phyloP scores from a whole-genome alignment of 1,140 invertebrate genomes.

The Araneus ventricosus region DNA sequence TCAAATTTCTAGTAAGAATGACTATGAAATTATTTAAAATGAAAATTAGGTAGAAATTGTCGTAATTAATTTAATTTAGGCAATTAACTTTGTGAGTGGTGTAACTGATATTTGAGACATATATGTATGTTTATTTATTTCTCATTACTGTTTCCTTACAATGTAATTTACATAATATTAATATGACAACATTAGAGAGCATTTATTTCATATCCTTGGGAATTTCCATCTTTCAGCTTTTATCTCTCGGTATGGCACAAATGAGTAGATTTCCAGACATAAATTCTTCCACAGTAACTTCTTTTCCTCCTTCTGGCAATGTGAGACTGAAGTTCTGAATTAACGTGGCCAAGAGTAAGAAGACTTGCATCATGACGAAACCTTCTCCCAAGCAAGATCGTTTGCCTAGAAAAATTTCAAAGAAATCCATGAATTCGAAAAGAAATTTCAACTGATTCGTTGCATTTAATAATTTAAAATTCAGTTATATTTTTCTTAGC shows the following conservation, averaged over 20 bases:
- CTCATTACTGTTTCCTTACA: too few species aligned
- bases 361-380: conserved; percentile 39
- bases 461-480: too few species aligned
- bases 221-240: not conserved
- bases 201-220: not conserved
- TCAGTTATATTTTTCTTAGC: too few species aligned
- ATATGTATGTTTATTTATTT: too few species aligned
- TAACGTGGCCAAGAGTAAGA: not conserved
- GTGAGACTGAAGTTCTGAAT: not conserved
- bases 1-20: too few species aligned
- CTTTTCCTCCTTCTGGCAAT: not conserved
- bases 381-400: conserved; percentile 53
- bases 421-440: not conserved
- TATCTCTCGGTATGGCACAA: not conserved
- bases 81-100: too few species aligned
- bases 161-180: not conserved
- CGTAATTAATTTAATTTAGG: too few species aligned
- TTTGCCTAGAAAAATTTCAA: not conserved
- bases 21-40: too few species aligned
- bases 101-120: too few species aligned
- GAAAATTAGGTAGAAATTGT: too few species aligned
- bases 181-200: not conserved
- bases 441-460: too few species aligned
- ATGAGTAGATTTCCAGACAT: not conserved
- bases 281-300: not conserved